These are phyloP conservation scores for Chromobotia macracanthus DNA, from an alignment of 2,797 vertebrate genomes.

Conservation along the genomic window DNA sequence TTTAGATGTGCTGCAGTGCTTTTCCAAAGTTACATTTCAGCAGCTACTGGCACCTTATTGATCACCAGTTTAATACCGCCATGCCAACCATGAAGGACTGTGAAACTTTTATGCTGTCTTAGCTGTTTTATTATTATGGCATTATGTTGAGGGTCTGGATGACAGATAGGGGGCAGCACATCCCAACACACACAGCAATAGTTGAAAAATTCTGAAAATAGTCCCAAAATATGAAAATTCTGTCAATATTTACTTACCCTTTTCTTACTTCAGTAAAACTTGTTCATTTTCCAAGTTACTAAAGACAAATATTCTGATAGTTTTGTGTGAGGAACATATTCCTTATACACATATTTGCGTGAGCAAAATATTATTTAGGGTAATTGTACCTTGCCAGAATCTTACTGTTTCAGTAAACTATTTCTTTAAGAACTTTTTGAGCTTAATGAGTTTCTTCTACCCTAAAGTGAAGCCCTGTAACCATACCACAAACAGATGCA, in stretches of 20 bases:
- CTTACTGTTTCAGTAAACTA: no score
- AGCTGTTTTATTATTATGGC: not conserved
- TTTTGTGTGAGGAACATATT: no score
- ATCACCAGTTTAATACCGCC: not conserved
- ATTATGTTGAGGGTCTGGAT: not conserved
- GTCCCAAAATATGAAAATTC: not conserved
- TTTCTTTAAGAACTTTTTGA: no score
- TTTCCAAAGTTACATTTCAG: conserved; percentile 15
- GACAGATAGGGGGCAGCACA: conserved; percentile 35
- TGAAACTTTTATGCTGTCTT: conserved; percentile 21
- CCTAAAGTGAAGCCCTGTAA: not conserved
- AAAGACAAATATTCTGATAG: no score
- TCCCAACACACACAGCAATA: not conserved
- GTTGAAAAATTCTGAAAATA: no score
- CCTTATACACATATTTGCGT: no score
- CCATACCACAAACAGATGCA: not conserved
- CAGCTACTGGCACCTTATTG: conserved; percentile 24
- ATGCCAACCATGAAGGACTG: conserved; percentile 32
- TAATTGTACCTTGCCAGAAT: no score
- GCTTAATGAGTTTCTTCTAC: no score
- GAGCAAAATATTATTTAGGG: no score
- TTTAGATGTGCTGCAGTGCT: conserved; percentile 19
- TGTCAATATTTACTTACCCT: not conserved
- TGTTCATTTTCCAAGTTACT: no score
- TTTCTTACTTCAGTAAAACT: not conserved